Evolutionary conservation across 64 coral and sea anemone genomes (phyloP).

Genomic region (Montipora cactus): DNA sequence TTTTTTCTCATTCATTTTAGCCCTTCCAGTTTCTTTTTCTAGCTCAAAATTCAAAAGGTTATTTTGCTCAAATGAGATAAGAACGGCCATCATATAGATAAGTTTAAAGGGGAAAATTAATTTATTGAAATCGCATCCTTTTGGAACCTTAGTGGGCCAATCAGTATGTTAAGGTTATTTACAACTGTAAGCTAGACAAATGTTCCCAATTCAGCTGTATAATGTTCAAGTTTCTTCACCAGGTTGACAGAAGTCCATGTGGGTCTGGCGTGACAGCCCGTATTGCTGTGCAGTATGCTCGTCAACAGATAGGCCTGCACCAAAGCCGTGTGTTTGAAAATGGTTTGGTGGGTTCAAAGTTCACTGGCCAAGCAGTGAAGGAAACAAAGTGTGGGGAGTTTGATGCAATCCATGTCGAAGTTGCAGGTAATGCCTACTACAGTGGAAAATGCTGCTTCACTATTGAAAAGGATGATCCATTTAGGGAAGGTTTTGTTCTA

Average conservation of each 20-base stretch:
- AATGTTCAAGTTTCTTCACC: neutral
- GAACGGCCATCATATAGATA: too few relatives aligned
- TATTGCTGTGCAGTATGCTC: slow-evolving; percentile 94
- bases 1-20: too few relatives aligned
- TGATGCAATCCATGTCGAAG: slow-evolving; percentile 93
- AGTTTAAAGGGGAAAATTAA: too few relatives aligned
- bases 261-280: slow-evolving; percentile 96
- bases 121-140: too few relatives aligned
- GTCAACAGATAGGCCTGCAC: slow-evolving; percentile 83
- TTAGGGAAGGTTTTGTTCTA: slow-evolving; percentile 82
- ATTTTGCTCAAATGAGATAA: too few relatives aligned
- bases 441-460: slow-evolving; percentile 86
- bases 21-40: too few relatives aligned
- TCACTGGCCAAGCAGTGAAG: slow-evolving; percentile 87
- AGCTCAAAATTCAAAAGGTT: too few relatives aligned
- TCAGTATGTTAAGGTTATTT: too few relatives aligned
- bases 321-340: slow-evolving; percentile 88
- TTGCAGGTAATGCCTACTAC: slow-evolving; percentile 87
- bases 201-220: too few relatives aligned
- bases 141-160: too few relatives aligned
- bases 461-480: slow-evolving; percentile 90
- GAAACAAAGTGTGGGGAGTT: slow-evolving; percentile 93
- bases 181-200: too few relatives aligned
- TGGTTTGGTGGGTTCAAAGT: slow-evolving; percentile 86
- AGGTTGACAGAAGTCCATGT: slow-evolving; percentile 92